These are phyloP conservation scores for Atherix ibis DNA, from an alignment of 2,888 invertebrate genomes.

Conservation along the genomic window DNA sequence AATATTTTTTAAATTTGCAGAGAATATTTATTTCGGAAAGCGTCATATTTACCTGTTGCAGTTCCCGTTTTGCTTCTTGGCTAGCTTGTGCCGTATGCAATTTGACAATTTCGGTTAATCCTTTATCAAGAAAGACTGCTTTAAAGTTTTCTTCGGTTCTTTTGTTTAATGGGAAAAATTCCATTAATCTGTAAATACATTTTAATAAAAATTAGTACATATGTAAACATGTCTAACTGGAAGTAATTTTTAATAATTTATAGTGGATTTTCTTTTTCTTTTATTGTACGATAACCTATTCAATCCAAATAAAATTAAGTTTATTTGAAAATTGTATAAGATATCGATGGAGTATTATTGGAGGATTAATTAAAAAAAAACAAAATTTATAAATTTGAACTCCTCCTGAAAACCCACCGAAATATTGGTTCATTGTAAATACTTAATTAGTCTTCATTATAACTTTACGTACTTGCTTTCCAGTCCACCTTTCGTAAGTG, in stretches of 20 bases:
- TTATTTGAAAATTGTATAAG: constrained; percentile 5
- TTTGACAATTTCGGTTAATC: constrained; percentile 63
- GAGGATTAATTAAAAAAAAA: constrained; percentile 28
- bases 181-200: constrained; percentile 53
- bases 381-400: constrained; percentile 15
- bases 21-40: constrained; percentile 10
- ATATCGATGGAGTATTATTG: constrained; percentile 13
- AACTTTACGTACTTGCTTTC: constrained; percentile 40
- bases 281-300: constrained; percentile 5
- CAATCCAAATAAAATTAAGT: constrained; percentile 9
- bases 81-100: constrained; percentile 71
- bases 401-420: constrained; percentile 20
- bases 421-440: background rate
- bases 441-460: background rate
- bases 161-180: constrained; percentile 88
- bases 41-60: constrained; percentile 39
- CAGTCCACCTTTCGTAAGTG: constrained; percentile 74
- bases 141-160: constrained; percentile 80
- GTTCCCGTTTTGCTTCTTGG: constrained; percentile 66
- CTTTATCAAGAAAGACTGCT: constrained; percentile 62
- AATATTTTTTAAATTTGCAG: background rate
- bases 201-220: too few relatives aligned
- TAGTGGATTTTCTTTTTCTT: too few relatives aligned
- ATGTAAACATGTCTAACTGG: too few relatives aligned
- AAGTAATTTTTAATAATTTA: too few relatives aligned